Conservation (phyloP, 2,113 vertebrate genomes). For the Electrona antarctica region DNA sequence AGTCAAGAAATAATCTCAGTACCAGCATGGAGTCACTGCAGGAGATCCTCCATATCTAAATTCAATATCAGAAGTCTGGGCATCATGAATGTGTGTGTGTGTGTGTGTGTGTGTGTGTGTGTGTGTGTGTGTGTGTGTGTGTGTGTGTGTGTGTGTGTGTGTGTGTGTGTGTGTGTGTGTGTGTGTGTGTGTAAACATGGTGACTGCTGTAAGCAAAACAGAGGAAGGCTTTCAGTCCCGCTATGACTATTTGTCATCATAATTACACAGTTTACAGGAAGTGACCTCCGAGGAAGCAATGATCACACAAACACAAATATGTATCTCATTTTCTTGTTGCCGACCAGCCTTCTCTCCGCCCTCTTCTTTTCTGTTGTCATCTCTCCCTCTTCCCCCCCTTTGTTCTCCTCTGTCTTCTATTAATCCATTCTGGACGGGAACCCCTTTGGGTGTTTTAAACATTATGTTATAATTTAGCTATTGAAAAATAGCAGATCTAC, state of each 20-base stretch:
- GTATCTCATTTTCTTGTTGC: conserved; percentile 29
- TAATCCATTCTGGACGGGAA: too few relatives aligned
- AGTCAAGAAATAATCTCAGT: conserved; percentile 46
- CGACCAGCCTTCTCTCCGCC: conserved; percentile 5
- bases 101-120: too few relatives aligned
- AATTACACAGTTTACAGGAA: conserved; percentile 52
- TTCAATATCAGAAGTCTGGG: conserved; percentile 52
- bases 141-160: too few relatives aligned
- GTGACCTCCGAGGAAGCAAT: conserved; percentile 44
- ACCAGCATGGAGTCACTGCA: too few relatives aligned
- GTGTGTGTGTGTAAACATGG: too few relatives aligned
- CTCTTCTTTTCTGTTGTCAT: not conserved
- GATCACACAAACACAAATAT: conserved; percentile 14
- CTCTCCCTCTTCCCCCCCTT: conserved; percentile 21
- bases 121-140: too few relatives aligned
- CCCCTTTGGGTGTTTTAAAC: too few relatives aligned
- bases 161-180: too few relatives aligned
- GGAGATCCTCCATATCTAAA: conserved; percentile 43
- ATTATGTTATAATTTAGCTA: too few relatives aligned
- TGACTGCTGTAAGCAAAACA: too few relatives aligned
- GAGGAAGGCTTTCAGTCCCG: too few relatives aligned
- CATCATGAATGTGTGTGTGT: not conserved
- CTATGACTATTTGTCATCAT: conserved; percentile 43
- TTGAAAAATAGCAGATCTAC: too few relatives aligned
- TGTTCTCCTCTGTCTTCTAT: conserved; percentile 45